Evolutionary conservation across 2,797 vertebrate genomes (phyloP), one percentile per base, ranked within the genome.

Genomic region (Ceryle rudis): DNA sequence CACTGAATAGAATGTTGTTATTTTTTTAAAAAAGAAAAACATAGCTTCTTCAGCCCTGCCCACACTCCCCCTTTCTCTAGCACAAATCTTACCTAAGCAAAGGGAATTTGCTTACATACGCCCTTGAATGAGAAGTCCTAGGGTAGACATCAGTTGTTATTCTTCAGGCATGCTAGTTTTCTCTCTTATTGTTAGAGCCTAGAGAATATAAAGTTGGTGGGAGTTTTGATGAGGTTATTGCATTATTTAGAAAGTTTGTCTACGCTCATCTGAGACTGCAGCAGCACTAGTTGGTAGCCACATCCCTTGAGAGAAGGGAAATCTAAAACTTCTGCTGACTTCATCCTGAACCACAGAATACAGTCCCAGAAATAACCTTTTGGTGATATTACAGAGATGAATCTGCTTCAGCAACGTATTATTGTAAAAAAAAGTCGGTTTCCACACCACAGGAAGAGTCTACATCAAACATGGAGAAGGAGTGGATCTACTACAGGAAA

Each of bases 321-420:
- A 72, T 51, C 10, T 42, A 21, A 81, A 78, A 58, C 39, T 65
- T 90, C 9, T 22, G 42, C 29, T 81, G 65, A 54, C 49, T 86
- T 86, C 6, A 47, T 57, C 75, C 46, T 23, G 46, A 80, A 49
- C 47, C 18, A 58, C 1, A 7, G 58, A 84, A 33, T 35, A 44
- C 29, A 20, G 29, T 17, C 28, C 58, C 47, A 79, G 58, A 57
- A 85, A 25, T 67, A 84, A 92, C 31, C 64, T 80, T 92, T 31
- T 92, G 14, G 86, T 80, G 79, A 11, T 47, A 2, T 97, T 86
- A 28, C 80, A 99, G 99, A 97, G 99, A 99, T 80, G 96, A 98
- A 97, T 99, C 99, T 1, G 98, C 99, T 42, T 99, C 99, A 26
- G 99, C 99, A 7, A 99, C 99, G 0, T 99, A 98, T 96, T 99